Conservation (phyloP, 1,140 invertebrate genomes). For the Euura saliciscinereae region DNA sequence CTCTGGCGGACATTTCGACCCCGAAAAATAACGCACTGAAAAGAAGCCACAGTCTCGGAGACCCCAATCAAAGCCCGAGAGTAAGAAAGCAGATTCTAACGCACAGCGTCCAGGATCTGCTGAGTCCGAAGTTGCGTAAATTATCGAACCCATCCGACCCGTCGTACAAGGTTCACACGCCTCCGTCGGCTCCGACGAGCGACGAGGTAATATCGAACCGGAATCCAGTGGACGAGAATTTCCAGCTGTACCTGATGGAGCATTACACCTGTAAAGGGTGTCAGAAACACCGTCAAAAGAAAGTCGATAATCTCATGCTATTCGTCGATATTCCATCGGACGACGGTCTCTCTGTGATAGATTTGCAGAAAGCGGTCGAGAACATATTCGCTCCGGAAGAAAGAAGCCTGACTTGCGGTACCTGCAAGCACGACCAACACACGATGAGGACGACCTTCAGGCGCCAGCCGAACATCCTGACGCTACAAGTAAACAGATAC, state of each 20-base stretch:
- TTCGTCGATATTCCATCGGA: constrained; percentile 42
- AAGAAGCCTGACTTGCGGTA: constrained; percentile 40
- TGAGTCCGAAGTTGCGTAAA: constrained; percentile 1
- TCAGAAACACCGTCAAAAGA: constrained; percentile 37
- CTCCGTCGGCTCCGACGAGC: constrained; percentile 11
- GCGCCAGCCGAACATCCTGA: constrained; percentile 43
- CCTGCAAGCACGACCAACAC: constrained; percentile 41
- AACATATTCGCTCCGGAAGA: constrained; percentile 42
- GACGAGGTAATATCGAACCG: constrained; percentile 6
- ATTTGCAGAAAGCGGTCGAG: constrained; percentile 38
- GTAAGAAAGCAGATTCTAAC: neutral
- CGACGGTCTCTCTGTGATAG: constrained; percentile 25
- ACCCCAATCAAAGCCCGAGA: constrained; percentile 8
- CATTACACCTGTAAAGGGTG: constrained; percentile 44
- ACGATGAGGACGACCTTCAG: constrained; percentile 42
- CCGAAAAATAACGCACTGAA: neutral
- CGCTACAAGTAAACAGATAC: constrained; percentile 47
- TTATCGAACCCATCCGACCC: constrained; percentile 10
- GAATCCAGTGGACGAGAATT: constrained; percentile 49
- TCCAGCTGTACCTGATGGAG: constrained; percentile 46
- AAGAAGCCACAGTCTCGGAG: constrained; percentile 8
- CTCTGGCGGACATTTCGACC: constrained; percentile 30
- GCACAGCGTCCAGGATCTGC: neutral
- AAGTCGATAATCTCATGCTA: constrained; percentile 48
- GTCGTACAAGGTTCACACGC: constrained; percentile 15